Evolutionary conservation across 2,888 invertebrate genomes (phyloP).

Genomic region (Meandrusa payeni): DNA sequence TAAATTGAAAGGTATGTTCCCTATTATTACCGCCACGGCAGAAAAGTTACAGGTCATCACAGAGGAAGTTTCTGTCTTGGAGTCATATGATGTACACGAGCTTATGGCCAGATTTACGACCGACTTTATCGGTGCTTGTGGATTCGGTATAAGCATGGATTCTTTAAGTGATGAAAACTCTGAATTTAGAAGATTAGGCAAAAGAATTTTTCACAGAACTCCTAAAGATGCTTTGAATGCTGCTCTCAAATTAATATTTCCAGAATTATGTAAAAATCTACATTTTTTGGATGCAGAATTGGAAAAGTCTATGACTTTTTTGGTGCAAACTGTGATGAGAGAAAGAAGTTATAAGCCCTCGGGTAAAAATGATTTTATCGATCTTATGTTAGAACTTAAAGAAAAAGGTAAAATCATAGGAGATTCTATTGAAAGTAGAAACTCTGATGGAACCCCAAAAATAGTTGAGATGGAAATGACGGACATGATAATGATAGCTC

Average conservation of each 20-base stretch:
- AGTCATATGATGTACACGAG: slow-evolving; percentile 58
- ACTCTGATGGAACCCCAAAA: slow-evolving; percentile 53
- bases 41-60: slow-evolving; percentile 55
- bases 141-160: slow-evolving; percentile 62
- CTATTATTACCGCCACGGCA: slow-evolving; percentile 59
- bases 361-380: slow-evolving; percentile 67
- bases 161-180: slow-evolving; percentile 58
- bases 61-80: slow-evolving; percentile 44
- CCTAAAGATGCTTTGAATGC: slow-evolving; percentile 47
- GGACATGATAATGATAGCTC: slow-evolving; percentile 58
- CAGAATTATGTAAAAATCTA: slow-evolving; percentile 55
- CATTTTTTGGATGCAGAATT: slow-evolving; percentile 50
- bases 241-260: slow-evolving; percentile 54
- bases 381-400: slow-evolving; percentile 58
- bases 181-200: slow-evolving; percentile 54
- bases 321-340: slow-evolving; percentile 51
- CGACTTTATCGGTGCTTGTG: slow-evolving; percentile 56
- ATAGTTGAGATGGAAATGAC: slow-evolving; percentile 53
- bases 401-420: slow-evolving; percentile 58
- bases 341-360: slow-evolving; percentile 55
- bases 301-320: slow-evolving; percentile 46
- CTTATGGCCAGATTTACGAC: slow-evolving; percentile 59
- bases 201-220: slow-evolving; percentile 55
- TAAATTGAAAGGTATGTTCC: slow-evolving; percentile 68
- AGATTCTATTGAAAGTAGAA: slow-evolving; percentile 57